Base-by-base conservation (phyloP, 2,113 vertebrate genomes). In the Limanda limanda region DNA sequence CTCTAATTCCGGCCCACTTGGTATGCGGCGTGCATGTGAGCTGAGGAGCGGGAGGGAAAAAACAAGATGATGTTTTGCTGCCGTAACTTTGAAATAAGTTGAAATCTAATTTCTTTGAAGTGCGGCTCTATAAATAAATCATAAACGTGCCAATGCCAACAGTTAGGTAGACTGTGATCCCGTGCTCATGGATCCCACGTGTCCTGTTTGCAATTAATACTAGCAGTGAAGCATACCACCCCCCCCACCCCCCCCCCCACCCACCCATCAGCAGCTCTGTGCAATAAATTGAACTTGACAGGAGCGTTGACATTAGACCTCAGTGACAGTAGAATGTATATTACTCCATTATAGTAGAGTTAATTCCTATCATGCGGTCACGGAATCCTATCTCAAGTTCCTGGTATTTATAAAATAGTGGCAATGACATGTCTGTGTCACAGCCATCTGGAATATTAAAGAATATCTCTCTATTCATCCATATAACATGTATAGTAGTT, bases 41-140 rank as follows among this genome's bases (percentile, higher is more conserved):
- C n/a, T n/a, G 51, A 52, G 51, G 20, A 52, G 51, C 6, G n/a
- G 6, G 15, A 17, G 13, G 20, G 20, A 11, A 21, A 52, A 52
- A 52, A 52, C 48, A 52, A 52, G 51, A 52, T n/a, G 20, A 10
- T 52, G 51, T 52, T 52, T 52, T 52, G 18, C 51, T 52, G 51
- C 51, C 9, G 51, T n/a, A 52, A 52, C 51, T 52, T 52, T 52
- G 51, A 52, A 52, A 52, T 52, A 52, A 52, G 51, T 52, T 52
- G 8, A n/a, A 7, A n/a, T 14, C 51, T 2, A 10, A 52, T n/a
- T 52, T 52, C 9, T 52, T 8, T n/a, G 18, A 52, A 52, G 20
- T 21, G 20, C 9, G 20, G 51, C 51, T 20, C 20, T 10, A 52
- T 52, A 52, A 52, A 52, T 52, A 52, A 52, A 52, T 52, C 51